These are phyloP conservation scores for Troides aeacus DNA, from an alignment of 2,888 invertebrate species.

Conservation along the genomic window DNA sequence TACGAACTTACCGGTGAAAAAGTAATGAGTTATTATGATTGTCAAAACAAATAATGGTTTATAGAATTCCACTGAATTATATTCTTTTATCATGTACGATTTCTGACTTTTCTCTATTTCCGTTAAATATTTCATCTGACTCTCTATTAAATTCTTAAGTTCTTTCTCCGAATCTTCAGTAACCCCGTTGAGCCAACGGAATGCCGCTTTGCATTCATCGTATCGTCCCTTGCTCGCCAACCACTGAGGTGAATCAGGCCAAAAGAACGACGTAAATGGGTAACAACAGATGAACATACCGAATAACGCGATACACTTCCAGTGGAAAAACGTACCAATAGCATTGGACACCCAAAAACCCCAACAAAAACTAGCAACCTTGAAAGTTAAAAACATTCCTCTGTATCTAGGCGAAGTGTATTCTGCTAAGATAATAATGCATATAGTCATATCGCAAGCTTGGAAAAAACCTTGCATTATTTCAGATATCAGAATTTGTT, in stretches of 20 bases:
- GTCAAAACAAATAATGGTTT: constrained; percentile 29
- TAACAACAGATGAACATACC: constrained; percentile 36
- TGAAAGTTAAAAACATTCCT: constrained; percentile 51
- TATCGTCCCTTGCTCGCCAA: constrained; percentile 32
- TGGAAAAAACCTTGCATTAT: constrained; percentile 42
- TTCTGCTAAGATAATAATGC: constrained; percentile 45
- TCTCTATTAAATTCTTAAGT: constrained; percentile 21
- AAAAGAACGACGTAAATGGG: constrained; percentile 27
- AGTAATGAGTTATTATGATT: constrained; percentile 43
- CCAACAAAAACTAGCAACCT: constrained; percentile 52
- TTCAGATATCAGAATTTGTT: constrained; percentile 48
- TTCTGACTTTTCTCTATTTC: neutral
- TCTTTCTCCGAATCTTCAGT: constrained; percentile 28
- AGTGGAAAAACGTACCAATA: constrained; percentile 46
- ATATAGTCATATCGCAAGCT: neutral
- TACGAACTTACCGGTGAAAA: constrained; percentile 42
- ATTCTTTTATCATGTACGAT: neutral
- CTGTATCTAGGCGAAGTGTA: constrained; percentile 51
- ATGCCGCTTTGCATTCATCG: constrained; percentile 32
- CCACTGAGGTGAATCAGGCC: constrained; percentile 36
- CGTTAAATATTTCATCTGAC: neutral
- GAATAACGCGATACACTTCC: constrained; percentile 31
- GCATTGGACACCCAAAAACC: constrained; percentile 56
- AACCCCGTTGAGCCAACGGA: constrained; percentile 33
- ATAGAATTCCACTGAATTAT: constrained; percentile 30